Base-by-base conservation (phyloP, 1,140 invertebrate genomes). In the Heliconius eleuchia region DNA sequence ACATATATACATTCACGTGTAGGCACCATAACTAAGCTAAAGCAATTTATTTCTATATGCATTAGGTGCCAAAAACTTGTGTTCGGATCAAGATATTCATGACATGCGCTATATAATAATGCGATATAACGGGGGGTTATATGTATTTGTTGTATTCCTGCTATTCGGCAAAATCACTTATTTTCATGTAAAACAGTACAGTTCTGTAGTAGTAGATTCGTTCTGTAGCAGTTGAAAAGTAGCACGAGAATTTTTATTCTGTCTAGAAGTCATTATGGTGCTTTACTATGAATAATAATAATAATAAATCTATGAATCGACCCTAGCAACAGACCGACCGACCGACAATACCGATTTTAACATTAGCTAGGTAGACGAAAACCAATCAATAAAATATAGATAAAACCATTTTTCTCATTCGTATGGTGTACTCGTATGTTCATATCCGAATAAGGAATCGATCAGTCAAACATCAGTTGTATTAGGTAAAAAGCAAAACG, bases 21-120 rank as follows among this genome's bases (percentile, higher is more conserved):
- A 52, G 18, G 60, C 11, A 66, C 27, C 3, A 27, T 66, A 30
- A 55, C 57, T 78, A 42, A 78, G 72, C 71, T 30, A 70, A 74
- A 57, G 50, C 73, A 70, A 80, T 73, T 55, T 83, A 76, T 83
- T 83, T 84, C 78, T 76, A 76, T 66, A 80, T 81, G 71, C 60
- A 71, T 78, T 23, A 81, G 80, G 76, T 84, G 73, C 80, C 78
- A 50, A 66, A 79, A 81, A 66, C 80, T 80, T 81, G 81, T 82
- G 80, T 84, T 81, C 78, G 13, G 57, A 76, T 76, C 74, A 66
- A 30, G 57, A 39, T 66, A 76, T 76, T 55, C 74, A 66, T 66
- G 60, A 66, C 60, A 66, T 27, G 60, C n/a, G 60, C 23, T 66
- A 66, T 27, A 66, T 66, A 66, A 66, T 66, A 66, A 66, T 66